Conservation (phyloP, 2,797 vertebrate genomes). For the Takifugu ocellatus region DNA sequence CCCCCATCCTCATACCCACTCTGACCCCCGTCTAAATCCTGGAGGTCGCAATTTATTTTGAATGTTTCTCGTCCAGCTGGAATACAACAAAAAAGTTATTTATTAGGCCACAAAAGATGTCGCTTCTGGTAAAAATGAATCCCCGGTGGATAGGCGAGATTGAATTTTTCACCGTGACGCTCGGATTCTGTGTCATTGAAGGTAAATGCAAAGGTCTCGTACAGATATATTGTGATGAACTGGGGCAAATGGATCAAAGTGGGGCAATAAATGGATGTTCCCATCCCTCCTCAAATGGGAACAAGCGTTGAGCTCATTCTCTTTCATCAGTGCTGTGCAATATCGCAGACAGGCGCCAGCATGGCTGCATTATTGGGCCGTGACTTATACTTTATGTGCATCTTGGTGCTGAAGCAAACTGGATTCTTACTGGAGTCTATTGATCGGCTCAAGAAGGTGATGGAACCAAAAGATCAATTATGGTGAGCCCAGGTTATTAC, state of each 20-base stretch:
- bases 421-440: slow-evolving; percentile 47
- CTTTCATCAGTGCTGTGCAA: slow-evolving; percentile 36
- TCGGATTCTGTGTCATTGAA: slow-evolving; percentile 37
- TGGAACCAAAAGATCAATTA: slow-evolving; percentile 10
- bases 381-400: slow-evolving; percentile 71
- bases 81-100: slow-evolving; percentile 40
- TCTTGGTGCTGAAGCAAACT: slow-evolving; percentile 25
- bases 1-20: slow-evolving; percentile 21
- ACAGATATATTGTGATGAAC: slow-evolving; percentile 37
- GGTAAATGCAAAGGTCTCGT: slow-evolving; percentile 1
- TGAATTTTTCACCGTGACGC: slow-evolving; percentile 47
- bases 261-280: slow-evolving; percentile 36
- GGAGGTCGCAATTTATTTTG: slow-evolving; percentile 57
- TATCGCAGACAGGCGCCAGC: slow-evolving; percentile 27
- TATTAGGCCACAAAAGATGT: slow-evolving; percentile 58
- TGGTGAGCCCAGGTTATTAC: too few relatives aligned
- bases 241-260: not conserved
- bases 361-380: slow-evolving; percentile 56
- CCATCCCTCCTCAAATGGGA: slow-evolving; percentile 48
- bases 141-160: slow-evolving; percentile 48
- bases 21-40: slow-evolving; percentile 34
- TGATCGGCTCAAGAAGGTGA: slow-evolving; percentile 41
- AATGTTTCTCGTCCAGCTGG: slow-evolving; percentile 33
- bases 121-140: slow-evolving; percentile 57
- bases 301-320: slow-evolving; percentile 59